Evolutionary conservation across 2,797 vertebrate species (phyloP), one percentile per base, ranked within the genome.

Genomic region (Mionectes olivaceus): DNA sequence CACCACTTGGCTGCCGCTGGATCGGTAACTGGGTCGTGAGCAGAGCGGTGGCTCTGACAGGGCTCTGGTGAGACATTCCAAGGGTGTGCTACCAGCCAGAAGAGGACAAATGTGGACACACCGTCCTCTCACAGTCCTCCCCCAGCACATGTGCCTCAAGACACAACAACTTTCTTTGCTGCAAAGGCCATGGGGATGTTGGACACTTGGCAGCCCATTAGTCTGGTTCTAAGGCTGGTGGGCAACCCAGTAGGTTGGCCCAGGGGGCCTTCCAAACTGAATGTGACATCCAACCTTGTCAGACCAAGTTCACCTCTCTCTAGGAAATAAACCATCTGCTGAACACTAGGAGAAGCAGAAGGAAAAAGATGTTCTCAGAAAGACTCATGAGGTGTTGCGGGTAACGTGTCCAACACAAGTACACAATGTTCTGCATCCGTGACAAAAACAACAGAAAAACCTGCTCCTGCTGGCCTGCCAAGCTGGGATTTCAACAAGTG

Each of bases 371-470:
- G 73, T 81, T 80, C 87, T 95, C 88, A 92, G 84, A 83, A 33
- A 89, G 82, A 44, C 10, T 90, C 86, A 67, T 9, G 55, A 95
- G 90, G 93, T 78, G 83, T 81, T 93, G 76, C 87, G 95, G 83
- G 94, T 95, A 96, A 83, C 22, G 6, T 69, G 83, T 92, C 91
- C 85, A 55, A 92, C 89, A 92, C 1, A 7, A 96, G 92, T 65
- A 97, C 97, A 92, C 10, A 46, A 76, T 89, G 93, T 97, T 97
- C 96, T 92, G 94, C 41, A 9, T 82, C 97, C 82, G 1, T 76
- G 91, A 97, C 96, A 95, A 95, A 96, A 97, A 94, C 96, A 97
- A 97, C 84, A 93, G 92, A 96, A 97, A 97, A 97, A 96, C 82
- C 95, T 97, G 97, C 93, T 97, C 86, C 81, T 65, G 32, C 78